Evolutionary conservation across 2,888 invertebrate species (phyloP).

Genomic region (Brachynemurus nebulosus): DNA sequence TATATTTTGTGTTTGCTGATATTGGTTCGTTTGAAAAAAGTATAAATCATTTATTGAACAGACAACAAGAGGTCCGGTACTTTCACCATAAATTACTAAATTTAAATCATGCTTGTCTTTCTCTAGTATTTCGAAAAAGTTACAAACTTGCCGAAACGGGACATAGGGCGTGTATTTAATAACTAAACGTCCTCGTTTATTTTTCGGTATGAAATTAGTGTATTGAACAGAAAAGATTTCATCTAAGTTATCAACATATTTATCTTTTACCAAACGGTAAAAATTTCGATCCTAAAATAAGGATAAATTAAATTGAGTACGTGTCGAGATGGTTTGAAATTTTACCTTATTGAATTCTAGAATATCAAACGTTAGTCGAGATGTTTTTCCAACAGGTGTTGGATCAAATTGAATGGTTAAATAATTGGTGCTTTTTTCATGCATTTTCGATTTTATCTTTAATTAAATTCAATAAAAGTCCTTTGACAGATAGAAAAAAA

Average conservation of each 20-base stretch:
- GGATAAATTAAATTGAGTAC: neutral
- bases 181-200: neutral
- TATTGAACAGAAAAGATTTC: slow-evolving; percentile 3
- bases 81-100: neutral
- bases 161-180: neutral
- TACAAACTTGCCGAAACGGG: neutral
- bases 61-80: neutral
- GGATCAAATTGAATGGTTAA: too few species aligned
- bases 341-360: neutral
- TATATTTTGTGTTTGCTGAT: neutral
- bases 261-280: neutral
- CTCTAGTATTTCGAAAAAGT: slow-evolving; percentile 6
- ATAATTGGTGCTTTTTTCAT: too few species aligned
- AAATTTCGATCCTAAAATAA: neutral
- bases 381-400: neutral
- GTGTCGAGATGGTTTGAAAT: too few species aligned
- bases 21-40: neutral
- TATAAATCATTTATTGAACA: neutral
- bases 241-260: neutral
- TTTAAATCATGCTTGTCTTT: neutral
- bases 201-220: neutral
- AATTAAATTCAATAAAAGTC: too few species aligned
- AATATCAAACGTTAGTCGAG: neutral
- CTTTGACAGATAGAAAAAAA: too few species aligned
- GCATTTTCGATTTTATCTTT: too few species aligned